A percentile compares a stretch with the other conserved stretches of the same genome.
Conservation (phyloP, 1,140 invertebrate species). For the Cyclargus thomasi region DNA sequence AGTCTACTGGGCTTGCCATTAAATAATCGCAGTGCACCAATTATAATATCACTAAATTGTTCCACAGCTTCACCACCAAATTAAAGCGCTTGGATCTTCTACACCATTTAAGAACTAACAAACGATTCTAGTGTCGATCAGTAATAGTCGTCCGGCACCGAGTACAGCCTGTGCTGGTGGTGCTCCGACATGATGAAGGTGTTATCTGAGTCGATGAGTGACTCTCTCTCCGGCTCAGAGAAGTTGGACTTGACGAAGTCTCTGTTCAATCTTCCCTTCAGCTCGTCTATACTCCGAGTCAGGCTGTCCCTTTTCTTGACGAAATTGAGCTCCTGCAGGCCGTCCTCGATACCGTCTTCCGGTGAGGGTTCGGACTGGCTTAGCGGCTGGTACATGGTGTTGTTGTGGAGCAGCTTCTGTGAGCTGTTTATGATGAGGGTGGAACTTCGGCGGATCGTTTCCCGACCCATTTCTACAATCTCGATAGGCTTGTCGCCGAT, state of each 20-base stretch:
- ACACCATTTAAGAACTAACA: conserved; percentile 15
- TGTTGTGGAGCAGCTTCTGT: conserved; percentile 78
- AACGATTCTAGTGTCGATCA: conserved; percentile 6
- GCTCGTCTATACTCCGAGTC: conserved; percentile 50
- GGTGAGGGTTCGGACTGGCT: conserved; percentile 26
- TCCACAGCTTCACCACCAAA: neutral
- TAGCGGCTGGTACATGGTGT: conserved; percentile 69
- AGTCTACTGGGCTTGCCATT: neutral
- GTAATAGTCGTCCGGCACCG: conserved; percentile 40
- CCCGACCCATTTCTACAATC: conserved; percentile 84
- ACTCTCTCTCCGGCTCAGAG: conserved; percentile 44
- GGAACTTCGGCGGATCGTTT: conserved; percentile 81
- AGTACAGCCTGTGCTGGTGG: conserved; percentile 40
- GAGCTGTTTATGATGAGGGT: conserved; percentile 82
- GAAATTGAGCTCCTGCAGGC: conserved; percentile 41
- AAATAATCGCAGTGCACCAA: neutral
- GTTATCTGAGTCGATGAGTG: conserved; percentile 55
- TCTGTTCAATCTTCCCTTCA: conserved; percentile 42
- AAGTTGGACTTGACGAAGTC: conserved; percentile 55
- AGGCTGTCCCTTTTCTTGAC: conserved; percentile 37
- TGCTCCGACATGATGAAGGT: conserved; percentile 57
- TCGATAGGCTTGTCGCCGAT: conserved; percentile 82
- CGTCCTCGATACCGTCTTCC: conserved; percentile 26
- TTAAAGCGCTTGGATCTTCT: neutral
- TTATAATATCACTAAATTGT: neutral